phyloP scores from a whole-genome alignment of 1,140 invertebrate species.

The Copidosoma floridanum region DNA sequence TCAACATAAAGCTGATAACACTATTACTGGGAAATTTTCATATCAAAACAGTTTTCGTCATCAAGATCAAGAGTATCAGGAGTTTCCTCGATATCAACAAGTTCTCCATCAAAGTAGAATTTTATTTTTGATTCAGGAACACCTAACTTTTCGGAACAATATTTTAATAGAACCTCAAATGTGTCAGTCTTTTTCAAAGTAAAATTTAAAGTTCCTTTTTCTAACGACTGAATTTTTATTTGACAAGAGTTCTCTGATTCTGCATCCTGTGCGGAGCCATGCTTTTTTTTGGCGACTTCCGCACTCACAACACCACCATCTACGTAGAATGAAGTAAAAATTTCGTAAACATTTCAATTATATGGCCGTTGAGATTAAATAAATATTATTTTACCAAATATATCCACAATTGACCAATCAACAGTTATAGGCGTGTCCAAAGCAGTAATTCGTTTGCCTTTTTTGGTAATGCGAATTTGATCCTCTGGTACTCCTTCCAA shows the following conservation, averaged over 20 bases:
- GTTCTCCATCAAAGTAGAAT: conserved; percentile 50
- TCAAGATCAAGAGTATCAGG: conserved; percentile 50
- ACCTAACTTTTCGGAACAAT: conserved; percentile 37
- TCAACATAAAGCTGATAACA: no score
- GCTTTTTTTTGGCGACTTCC: conserved; percentile 8
- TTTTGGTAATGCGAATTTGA: conserved; percentile 43
- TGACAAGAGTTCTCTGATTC: conserved; percentile 32
- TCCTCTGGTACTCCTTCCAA: conserved; percentile 42
- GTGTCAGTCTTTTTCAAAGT: conserved; percentile 35
- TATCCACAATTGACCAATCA: conserved; percentile 45
- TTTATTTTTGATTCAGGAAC: conserved; percentile 41
- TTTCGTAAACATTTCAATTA: not conserved
- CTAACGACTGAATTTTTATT: conserved; percentile 47
- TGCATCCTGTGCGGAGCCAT: not conserved
- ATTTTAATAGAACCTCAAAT: conserved; percentile 34
- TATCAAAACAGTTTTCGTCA: conserved; percentile 49
- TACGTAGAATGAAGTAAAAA: conserved; percentile 24
- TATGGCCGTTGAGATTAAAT: conserved; percentile 2
- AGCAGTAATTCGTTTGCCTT: conserved; percentile 35
- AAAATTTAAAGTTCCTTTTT: conserved; percentile 36
- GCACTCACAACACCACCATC: conserved; percentile 45
- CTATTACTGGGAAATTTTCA: conserved; percentile 30
- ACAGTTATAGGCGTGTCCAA: conserved; percentile 46
- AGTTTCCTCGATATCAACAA: conserved; percentile 40
- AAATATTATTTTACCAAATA: conserved; percentile 40